A percentile compares a stretch with the other conserved stretches of the same genome.
These are phyloP conservation scores for Congeria kusceri DNA, from an alignment of 2,888 invertebrate species.

Conservation along the genomic window DNA sequence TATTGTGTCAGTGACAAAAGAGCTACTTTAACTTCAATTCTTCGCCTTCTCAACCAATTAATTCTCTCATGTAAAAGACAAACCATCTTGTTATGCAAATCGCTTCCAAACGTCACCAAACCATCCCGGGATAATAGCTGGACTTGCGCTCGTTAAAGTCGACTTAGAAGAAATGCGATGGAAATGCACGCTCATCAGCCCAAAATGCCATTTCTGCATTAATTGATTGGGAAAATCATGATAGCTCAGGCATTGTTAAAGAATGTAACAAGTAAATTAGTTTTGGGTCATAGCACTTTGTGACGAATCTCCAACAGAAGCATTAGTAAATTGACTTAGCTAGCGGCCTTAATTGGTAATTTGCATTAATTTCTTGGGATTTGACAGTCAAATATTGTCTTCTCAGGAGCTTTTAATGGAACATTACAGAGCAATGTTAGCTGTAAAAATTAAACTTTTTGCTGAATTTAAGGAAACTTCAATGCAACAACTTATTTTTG, in stretches of 20 bases:
- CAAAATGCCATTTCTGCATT: conserved; percentile 52
- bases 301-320: conserved; percentile 62
- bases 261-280: conserved; percentile 66
- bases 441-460: too few species aligned
- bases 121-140: too few species aligned
- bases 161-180: conserved; percentile 58
- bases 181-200: conserved; percentile 60
- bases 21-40: too few species aligned
- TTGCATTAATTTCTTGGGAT: conserved; percentile 66
- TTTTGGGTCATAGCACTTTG: conserved; percentile 66
- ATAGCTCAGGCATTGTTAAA: conserved; percentile 52
- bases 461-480: too few species aligned
- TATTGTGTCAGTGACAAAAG: too few species aligned
- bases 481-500: too few species aligned
- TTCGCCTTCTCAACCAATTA: too few species aligned
- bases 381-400: conserved; percentile 11
- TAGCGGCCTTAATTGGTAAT: conserved; percentile 66
- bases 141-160: conserved; percentile 56
- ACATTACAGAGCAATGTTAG: too few species aligned
- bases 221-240: conserved; percentile 67
- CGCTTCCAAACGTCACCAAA: too few species aligned
- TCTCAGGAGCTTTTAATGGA: neutral
- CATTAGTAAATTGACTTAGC: conserved; percentile 69
- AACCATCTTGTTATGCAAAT: conserved; percentile 52
- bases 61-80: neutral